Evolutionary conservation across 1,140 invertebrate genomes (phyloP), one percentile per base, ranked within the genome.

Genomic region (Zaprionus kolodkinae): DNA sequence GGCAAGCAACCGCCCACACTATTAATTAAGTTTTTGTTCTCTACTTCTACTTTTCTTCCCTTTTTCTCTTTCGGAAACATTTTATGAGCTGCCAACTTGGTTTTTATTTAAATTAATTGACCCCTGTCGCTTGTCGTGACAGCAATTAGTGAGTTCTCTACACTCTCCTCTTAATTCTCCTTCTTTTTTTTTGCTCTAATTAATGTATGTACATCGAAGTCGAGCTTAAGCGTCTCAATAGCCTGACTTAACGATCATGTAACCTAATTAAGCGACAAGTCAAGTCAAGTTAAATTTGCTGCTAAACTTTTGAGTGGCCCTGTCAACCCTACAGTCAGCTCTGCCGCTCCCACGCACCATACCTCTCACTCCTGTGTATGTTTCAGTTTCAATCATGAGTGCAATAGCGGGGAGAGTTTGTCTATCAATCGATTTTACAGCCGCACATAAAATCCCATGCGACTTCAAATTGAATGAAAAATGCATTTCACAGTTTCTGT

Each of bases 101-200:
- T 81, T 88, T 89, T 81, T 89, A 89, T 89, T 89, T 89, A 89
- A 89, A 89, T 89, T 89, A 89, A 89, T 89, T 89, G 86, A 89
- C 85, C 85, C 67, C 75, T 45, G 60, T 77, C 80, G 83, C 69
- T 73, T 78, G 72, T 80, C 84, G 72, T 84, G 78, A 85, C 79
- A 88, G 85, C 85, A 89, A 89, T 89, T 89, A 89, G 81, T 76
- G 76, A 45, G 63, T 52, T 68, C 66, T 10, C 15, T 21, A 3
- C 69, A 9, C 2, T 9, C 21, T 50, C 45, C 17, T 2, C 7
- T 3, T 3, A 62, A 66, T 69, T 67, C 52, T 64, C 54, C 65
- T 71, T 15, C 15, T 15, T 48, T 4, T 9, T 48, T 66, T 73
- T 69, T 74, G 72, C 55, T 72, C 72, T 79, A 88, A 89, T 88